Base-by-base conservation (phyloP, 2,888 invertebrate genomes). In the Agriopis marginaria region DNA sequence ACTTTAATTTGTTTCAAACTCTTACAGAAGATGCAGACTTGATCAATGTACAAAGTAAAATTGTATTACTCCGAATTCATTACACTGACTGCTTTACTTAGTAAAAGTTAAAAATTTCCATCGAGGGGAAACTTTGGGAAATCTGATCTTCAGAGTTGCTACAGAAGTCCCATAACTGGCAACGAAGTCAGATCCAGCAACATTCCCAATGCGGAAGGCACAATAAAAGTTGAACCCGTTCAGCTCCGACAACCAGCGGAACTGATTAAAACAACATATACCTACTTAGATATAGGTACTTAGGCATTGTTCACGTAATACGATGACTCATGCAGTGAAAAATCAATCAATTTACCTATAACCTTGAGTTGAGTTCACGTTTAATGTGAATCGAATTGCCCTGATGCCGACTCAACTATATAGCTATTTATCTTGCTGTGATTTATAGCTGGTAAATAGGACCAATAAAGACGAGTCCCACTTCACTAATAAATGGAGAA, bases 281-380 rank as follows among this genome's bases (percentile, higher is more conserved):
- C 12, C 51, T 63, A 58, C 40, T 51, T 63, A 32, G 12, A 6
- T 58, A 49, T 47, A 68, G 45, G 44, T 50, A 61, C 45, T 60
- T 47, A 68, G 45, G 44, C 55, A 61, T 51, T 60, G 55, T 64
- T 45, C 61, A 51, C 53, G 59, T n/a, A 23, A 58, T 55, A 56
- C 61, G 51, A 55, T 63, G 70, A 70, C 50, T 70, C 66, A 66
- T 63, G 40, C 54, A 62, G 63, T 45, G 70, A 70, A 70, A 70
- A 70, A 70, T 63, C 70, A 78, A 79, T 76, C 76, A 71, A 75
- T 62, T 62, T 51, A 17, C 71, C 55, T 73, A 71, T 73, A 71
- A 75, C 81, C 81, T 81, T 81, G 81, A 77, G 74, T 77, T 11
- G 50, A 60, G 49, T 62, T 53, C 53, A 53, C 51, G 51, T 62